phyloP scores from a whole-genome alignment of 2,113 vertebrate genomes.

The Brachypteracias leptosomus region DNA sequence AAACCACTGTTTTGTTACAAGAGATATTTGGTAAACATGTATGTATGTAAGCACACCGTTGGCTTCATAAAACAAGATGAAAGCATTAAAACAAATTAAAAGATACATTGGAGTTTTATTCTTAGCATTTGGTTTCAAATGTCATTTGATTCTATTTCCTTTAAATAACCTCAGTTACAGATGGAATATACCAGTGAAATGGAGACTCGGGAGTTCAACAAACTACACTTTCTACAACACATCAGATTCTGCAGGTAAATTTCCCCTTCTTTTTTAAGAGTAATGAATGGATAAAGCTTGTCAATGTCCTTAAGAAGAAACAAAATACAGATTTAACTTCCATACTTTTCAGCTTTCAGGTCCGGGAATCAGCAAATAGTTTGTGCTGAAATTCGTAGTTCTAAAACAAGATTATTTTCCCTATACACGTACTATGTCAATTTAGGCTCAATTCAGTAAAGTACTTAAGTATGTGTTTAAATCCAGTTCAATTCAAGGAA shows the following conservation, averaged over 20 bases:
- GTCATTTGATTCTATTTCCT: conserved; percentile 11
- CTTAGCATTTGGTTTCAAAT: neutral
- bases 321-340: neutral
- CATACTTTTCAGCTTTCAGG: neutral
- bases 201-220: conserved; percentile 41
- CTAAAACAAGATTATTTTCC: neutral
- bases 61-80: neutral
- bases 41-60: neutral
- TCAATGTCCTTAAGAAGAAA: neutral
- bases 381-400: neutral
- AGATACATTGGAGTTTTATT: neutral
- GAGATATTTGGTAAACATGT: neutral
- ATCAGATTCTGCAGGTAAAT: conserved; percentile 74
- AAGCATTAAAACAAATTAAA: neutral
- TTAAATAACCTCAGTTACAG: conserved; percentile 82
- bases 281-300: neutral
- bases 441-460: neutral
- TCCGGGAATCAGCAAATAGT: neutral
- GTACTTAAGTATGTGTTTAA: neutral
- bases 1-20: neutral
- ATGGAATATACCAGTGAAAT: conserved; percentile 92
- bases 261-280: neutral
- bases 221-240: conserved; percentile 68
- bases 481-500: neutral
- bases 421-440: neutral